These are phyloP conservation scores for Drosophila sp. DNA, from an alignment of 1,140 invertebrate species.

Conservation along the genomic window DNA sequence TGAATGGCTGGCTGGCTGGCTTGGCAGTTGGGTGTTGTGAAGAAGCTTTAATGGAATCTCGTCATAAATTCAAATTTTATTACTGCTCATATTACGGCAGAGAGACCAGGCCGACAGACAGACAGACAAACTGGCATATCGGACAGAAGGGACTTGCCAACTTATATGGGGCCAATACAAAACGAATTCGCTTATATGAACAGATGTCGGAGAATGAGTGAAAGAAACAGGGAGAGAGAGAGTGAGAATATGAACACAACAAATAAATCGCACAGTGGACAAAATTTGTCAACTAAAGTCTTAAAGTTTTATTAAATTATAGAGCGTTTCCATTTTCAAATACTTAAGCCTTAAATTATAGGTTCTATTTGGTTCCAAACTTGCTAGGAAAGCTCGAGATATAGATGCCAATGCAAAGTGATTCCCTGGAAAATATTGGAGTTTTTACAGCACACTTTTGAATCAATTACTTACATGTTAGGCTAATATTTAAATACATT, in stretches of 20 bases:
- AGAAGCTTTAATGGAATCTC: constrained; percentile 82
- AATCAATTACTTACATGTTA: no score
- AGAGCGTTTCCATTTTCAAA: no score
- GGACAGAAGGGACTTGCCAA: constrained; percentile 41
- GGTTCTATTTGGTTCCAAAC: no score
- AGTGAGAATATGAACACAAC: neutral
- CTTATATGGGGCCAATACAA: constrained; percentile 55
- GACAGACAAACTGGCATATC: constrained; percentile 32
- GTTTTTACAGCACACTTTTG: no score
- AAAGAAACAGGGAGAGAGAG: neutral
- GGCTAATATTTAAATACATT: no score
- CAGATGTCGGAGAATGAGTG: constrained; percentile 13
- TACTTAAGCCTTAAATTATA: no score
- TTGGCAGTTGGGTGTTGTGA: constrained; percentile 57
- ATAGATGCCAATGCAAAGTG: no score
- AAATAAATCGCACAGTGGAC: constrained; percentile 30
- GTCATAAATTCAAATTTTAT: constrained; percentile 83
- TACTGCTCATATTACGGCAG: constrained; percentile 76
- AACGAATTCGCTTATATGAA: constrained; percentile 35
- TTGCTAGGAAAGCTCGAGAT: no score
- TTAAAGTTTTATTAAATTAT: no score
- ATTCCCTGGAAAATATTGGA: no score
- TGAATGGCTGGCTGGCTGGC: constrained; percentile 29
- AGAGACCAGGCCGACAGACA: constrained; percentile 27
- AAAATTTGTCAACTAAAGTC: neutral